A percentile compares a stretch with the other conserved stretches of the same genome.
These are phyloP conservation scores for Epistrophe grossulariae DNA, from an alignment of 2,888 invertebrate species.

Conservation along the genomic window DNA sequence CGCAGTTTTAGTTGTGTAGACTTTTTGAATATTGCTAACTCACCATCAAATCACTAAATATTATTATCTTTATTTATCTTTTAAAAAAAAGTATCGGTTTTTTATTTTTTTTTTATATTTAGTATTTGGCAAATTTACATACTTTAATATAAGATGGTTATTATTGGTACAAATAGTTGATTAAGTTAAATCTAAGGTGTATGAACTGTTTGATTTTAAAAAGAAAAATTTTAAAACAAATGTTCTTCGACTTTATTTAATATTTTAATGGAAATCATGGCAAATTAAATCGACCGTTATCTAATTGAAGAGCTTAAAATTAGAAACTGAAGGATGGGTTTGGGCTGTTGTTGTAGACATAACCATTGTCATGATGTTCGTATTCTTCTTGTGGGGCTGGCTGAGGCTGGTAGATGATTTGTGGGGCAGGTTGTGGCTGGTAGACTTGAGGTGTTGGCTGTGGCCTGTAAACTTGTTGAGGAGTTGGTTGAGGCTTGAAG, in stretches of 20 bases:
- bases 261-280: background rate
- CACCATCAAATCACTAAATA: too few relatives aligned
- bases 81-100: too few relatives aligned
- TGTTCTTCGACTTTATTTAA: background rate
- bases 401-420: background rate
- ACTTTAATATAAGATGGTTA: too few relatives aligned
- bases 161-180: too few relatives aligned
- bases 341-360: slow-evolving; percentile 56
- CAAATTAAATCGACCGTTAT: background rate
- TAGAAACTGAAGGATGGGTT: slow-evolving; percentile 52
- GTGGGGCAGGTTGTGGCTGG: slow-evolving; percentile 5
- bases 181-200: too few relatives aligned
- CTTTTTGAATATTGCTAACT: too few relatives aligned
- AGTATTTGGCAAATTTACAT: too few relatives aligned
- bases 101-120: too few relatives aligned
- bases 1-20: too few relatives aligned
- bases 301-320: background rate
- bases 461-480: slow-evolving; percentile 1
- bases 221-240: too few relatives aligned
- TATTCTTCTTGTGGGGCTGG: slow-evolving; percentile 21
- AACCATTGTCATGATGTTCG: slow-evolving; percentile 19
- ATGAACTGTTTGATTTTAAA: too few relatives aligned
- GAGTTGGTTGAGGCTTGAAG: slow-evolving; percentile 25
- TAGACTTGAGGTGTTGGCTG: slow-evolving; percentile 13
- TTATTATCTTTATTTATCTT: too few relatives aligned